A percentile compares a stretch with the other conserved stretches of the same genome.
Evolutionary conservation across 2,797 vertebrate species (phyloP).

Genomic region (Liasis olivaceus): DNA sequence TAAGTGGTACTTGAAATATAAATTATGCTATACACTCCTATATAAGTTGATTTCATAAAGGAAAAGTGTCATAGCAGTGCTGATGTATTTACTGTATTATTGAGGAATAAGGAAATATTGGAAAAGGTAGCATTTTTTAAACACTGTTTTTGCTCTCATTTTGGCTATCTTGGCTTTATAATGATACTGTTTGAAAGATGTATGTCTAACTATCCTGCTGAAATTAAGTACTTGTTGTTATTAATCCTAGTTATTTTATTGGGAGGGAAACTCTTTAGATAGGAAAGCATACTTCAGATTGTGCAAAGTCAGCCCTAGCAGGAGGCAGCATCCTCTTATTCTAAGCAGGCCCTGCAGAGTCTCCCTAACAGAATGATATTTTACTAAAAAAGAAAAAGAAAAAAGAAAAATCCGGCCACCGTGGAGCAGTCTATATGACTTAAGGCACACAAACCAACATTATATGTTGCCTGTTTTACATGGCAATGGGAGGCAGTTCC

Average conservation of each 20-base stretch:
- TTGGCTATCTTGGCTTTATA: neutral
- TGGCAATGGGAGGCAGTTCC: neutral
- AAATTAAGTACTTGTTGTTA: neutral
- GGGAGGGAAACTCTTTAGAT: neutral
- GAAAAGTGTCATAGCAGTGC: neutral
- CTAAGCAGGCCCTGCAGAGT: neutral
- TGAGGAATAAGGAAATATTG: neutral
- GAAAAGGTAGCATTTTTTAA: neutral
- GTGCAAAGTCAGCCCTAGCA: neutral
- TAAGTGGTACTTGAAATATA: conserved; percentile 22
- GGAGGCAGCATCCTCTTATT: neutral
- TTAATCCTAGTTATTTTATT: neutral
- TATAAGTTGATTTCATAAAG: neutral
- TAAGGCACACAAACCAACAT: neutral
- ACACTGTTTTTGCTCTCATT: neutral
- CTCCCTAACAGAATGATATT: neutral
- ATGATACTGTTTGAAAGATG: neutral
- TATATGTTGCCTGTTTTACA: neutral
- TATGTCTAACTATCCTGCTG: neutral
- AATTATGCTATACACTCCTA: neutral
- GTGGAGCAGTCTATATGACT: neutral
- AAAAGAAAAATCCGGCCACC: too few species aligned
- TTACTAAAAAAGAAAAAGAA: too few species aligned
- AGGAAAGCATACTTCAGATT: neutral
- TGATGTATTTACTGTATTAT: neutral